phyloP scores from a whole-genome alignment of 2,888 invertebrate genomes.

The Lasioglossum lativentre region DNA sequence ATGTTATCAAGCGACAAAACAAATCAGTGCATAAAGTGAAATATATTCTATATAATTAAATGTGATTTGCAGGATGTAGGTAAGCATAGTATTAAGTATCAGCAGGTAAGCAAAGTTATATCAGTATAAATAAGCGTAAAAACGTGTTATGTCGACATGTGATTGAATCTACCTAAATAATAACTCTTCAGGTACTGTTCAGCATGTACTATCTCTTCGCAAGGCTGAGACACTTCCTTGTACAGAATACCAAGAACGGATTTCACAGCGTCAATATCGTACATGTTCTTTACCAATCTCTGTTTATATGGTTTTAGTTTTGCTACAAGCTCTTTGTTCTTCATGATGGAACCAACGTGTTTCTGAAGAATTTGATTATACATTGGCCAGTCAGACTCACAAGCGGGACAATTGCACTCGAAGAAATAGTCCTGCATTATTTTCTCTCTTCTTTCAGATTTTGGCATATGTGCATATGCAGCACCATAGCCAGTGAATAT shows the following conservation, averaged over 20 bases:
- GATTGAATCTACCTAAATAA: constrained; percentile 82
- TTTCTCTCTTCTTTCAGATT: constrained; percentile 75
- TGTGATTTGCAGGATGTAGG: constrained; percentile 34
- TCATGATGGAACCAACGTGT: constrained; percentile 79
- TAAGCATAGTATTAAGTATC: constrained; percentile 38
- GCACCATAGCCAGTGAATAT: constrained; percentile 82
- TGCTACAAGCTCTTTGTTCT: constrained; percentile 77
- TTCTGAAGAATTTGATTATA: constrained; percentile 78
- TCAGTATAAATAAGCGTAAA: constrained; percentile 14
- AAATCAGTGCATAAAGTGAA: constrained; percentile 44
- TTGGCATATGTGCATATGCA: constrained; percentile 79
- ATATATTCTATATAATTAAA: constrained; percentile 14
- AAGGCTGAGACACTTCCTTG: constrained; percentile 78
- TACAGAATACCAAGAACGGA: constrained; percentile 77
- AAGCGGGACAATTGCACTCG: constrained; percentile 80
- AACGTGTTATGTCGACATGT: constrained; percentile 20
- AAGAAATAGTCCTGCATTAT: constrained; percentile 82
- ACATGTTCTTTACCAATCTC: constrained; percentile 78
- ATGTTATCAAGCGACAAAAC: constrained; percentile 44
- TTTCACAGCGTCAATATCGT: constrained; percentile 82
- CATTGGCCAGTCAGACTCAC: constrained; percentile 79
- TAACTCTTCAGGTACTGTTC: constrained; percentile 82
- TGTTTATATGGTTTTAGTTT: constrained; percentile 79
- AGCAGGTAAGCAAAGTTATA: constrained; percentile 45
- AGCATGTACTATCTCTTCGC: constrained; percentile 82